Percentiles rank a stretch among this genome's conserved stretches.
Evolutionary conservation across 2,888 invertebrate species (phyloP).

Genomic region (Papilio gigon): DNA sequence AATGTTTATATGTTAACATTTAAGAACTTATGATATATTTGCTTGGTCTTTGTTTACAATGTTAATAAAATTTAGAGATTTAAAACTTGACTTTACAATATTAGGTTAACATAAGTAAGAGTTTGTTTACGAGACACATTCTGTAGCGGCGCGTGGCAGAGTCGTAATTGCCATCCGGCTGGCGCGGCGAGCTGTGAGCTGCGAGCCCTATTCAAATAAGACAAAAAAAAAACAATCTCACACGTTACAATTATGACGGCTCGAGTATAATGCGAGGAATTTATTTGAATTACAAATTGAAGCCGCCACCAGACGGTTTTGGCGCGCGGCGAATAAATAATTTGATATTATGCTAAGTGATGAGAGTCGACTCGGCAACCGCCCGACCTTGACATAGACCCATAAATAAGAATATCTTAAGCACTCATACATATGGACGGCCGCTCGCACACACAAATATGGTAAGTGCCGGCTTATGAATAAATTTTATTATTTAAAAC

Average conservation of each 20-base stretch:
- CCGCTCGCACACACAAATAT: constrained; percentile 79
- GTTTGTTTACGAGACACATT: constrained; percentile 5
- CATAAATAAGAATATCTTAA: constrained; percentile 82
- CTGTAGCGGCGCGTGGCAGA: constrained; percentile 37
- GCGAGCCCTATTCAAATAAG: constrained; percentile 51
- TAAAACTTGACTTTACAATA: not conserved
- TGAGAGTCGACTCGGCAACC: constrained; percentile 71
- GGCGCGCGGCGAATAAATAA: constrained; percentile 80
- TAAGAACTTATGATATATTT: no score
- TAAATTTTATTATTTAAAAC: constrained; percentile 83
- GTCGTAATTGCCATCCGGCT: constrained; percentile 20
- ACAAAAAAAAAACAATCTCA: constrained; percentile 61
- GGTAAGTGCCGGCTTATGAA: constrained; percentile 82
- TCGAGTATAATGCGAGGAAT: constrained; percentile 69
- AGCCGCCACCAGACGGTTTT: constrained; percentile 74
- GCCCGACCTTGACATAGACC: constrained; percentile 80
- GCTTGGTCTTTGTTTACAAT: no score
- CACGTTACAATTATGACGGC: constrained; percentile 73
- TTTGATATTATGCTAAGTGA: constrained; percentile 81
- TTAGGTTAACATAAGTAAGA: not conserved
- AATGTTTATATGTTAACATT: no score
- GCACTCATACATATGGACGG: constrained; percentile 81
- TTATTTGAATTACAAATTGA: constrained; percentile 81
- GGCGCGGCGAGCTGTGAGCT: not conserved
- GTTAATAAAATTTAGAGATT: no score